Evolutionary conservation across 2,113 vertebrate species (phyloP).

Genomic region (Pampusana beccarii): DNA sequence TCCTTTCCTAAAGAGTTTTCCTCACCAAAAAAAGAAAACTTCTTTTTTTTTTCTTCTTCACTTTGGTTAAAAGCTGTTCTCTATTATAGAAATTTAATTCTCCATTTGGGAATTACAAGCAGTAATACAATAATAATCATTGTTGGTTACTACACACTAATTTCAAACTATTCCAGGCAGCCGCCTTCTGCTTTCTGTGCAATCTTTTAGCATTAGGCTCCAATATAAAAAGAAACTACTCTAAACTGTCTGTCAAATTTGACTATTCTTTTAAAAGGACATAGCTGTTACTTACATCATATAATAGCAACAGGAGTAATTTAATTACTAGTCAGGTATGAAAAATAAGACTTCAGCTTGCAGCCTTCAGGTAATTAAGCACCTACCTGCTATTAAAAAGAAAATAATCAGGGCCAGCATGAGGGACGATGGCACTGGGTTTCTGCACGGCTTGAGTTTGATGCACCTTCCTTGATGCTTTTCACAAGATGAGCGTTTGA

Average conservation of each 20-base stretch:
- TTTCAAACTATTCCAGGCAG: slow-evolving; percentile 51
- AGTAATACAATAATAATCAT: slow-evolving; percentile 47
- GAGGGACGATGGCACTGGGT: neutral
- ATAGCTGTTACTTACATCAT: slow-evolving; percentile 20
- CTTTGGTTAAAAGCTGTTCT: neutral
- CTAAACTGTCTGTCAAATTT: slow-evolving; percentile 37
- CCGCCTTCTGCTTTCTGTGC: slow-evolving; percentile 46
- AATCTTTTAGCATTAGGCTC: slow-evolving; percentile 21
- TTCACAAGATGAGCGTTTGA: neutral
- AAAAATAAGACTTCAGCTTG: slow-evolving; percentile 4
- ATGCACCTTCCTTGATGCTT: neutral
- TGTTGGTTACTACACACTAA: slow-evolving; percentile 31
- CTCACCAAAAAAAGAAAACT: neutral
- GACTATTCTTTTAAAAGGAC: slow-evolving; percentile 27
- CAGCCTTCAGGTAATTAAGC: neutral
- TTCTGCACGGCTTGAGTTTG: neutral
- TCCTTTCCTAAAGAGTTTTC: neutral
- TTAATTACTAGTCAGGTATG: neutral
- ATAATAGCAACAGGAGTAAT: neutral
- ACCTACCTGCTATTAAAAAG: neutral
- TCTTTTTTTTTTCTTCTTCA: neutral
- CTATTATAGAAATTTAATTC: slow-evolving; percentile 27
- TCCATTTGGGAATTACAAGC: slow-evolving; percentile 47
- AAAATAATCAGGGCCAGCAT: neutral
- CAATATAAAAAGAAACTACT: slow-evolving; percentile 26